Evolutionary conservation across 2,888 invertebrate genomes (phyloP).

Genomic region (Philonicus albiceps): DNA sequence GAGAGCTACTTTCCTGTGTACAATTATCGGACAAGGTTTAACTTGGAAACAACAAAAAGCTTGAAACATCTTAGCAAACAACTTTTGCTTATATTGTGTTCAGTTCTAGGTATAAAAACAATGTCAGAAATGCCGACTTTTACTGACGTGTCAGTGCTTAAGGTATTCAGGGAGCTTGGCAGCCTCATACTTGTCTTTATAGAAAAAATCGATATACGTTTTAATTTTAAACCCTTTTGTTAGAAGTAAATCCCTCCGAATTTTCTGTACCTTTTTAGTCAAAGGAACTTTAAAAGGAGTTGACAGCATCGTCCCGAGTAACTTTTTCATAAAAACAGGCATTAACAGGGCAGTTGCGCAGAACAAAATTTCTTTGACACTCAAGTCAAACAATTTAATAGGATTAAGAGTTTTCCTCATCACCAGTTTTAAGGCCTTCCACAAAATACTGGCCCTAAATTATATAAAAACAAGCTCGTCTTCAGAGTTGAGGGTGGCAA

Average conservation of each 20-base stretch:
- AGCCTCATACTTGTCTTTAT: not conserved
- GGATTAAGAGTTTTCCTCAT: constrained; percentile 5
- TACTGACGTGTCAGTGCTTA: not conserved
- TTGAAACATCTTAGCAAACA: not conserved
- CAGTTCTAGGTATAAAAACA: not conserved
- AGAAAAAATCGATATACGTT: not conserved
- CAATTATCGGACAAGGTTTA: not conserved
- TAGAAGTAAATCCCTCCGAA: not conserved
- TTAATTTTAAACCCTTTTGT: not conserved
- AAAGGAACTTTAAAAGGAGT: not conserved
- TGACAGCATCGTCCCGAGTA: not conserved
- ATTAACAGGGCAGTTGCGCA: constrained; percentile 3
- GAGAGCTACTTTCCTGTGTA: not conserved
- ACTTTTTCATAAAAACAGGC: constrained; percentile 3
- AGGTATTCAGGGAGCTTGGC: not conserved
- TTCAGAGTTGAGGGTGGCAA: not conserved
- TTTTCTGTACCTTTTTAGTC: constrained; percentile 10
- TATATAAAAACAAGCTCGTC: not conserved
- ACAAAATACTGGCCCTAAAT: not conserved
- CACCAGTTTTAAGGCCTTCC: not conserved
- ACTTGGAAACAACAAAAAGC: not conserved
- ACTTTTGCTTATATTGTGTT: not conserved
- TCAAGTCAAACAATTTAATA: constrained; percentile 19
- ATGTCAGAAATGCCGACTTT: not conserved
- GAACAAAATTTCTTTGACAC: constrained; percentile 23